Evolutionary conservation across 2,888 invertebrate genomes (phyloP), one percentile per base, ranked within the genome.

Genomic region (Seira ritae): DNA sequence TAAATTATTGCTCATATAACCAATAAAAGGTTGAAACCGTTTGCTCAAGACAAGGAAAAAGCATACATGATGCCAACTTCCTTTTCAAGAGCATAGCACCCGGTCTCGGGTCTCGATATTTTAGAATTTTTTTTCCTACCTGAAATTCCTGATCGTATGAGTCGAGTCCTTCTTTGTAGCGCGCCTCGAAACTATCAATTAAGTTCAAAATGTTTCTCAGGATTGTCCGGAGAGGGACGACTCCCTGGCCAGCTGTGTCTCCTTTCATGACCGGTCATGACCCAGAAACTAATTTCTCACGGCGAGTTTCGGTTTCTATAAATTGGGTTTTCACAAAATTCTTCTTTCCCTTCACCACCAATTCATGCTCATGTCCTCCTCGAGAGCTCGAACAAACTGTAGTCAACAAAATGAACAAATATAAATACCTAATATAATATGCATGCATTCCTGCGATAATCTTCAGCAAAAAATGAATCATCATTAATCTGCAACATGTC

Each of bases 61-160:
- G 20, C 10, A 62, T 2, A 2, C 3, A 62, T 10, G 15, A 15
- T 15, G 50, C 3, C 31, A 4, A 31, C 8, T 31, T 31, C 31
- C 31, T 31, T 31, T 31, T 31, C 31, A 31, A n/a, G n/a, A n/a
- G n/a, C n/a, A n/a, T n/a, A n/a, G n/a, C n/a, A n/a, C n/a, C n/a
- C n/a, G n/a, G n/a, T n/a, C n/a, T n/a, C n/a, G n/a, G n/a, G n/a
- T 24, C 42, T 10, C 3, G 1, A 10, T 42, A 10, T 46, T 46
- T 42, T 46, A 10, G 15, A 71, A 65, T 69, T 24, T 19, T 22
- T 66, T 68, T 20, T 62, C 80, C 85, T 89, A 91, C 91, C 90
- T 91, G 91, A 89, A 92, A 92, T 90, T 92, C 92, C 75, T 90
- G 89, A 81, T 91, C 91, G 88, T 91, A 92, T 62, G 90, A 90